Conservation (phyloP, 53 echinoderm and acorn worm genomes). For the Patiria pectinifera region DNA sequence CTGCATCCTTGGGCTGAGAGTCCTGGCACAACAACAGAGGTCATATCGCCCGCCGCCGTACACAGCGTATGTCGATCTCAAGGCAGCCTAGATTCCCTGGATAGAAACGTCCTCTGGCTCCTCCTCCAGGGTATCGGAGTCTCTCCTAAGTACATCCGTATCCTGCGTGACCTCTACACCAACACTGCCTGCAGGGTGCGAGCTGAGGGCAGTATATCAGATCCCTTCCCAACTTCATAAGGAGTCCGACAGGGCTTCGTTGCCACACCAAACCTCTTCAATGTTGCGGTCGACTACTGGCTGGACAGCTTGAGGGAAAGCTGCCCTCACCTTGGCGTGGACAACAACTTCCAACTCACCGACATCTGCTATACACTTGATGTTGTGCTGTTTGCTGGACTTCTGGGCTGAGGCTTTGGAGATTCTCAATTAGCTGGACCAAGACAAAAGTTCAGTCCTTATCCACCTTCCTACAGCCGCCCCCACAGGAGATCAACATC, state of each 20-base stretch:
- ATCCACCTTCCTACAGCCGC: background rate
- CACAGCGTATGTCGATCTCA: background rate
- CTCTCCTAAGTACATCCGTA: background rate
- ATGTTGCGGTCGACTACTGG: background rate
- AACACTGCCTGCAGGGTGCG: background rate
- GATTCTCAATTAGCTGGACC: background rate
- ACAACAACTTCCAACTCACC: too few relatives aligned
- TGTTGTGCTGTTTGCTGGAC: too few relatives aligned
- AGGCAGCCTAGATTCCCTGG: too few relatives aligned
- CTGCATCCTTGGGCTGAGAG: background rate
- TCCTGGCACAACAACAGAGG: background rate
- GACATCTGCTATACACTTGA: too few relatives aligned
- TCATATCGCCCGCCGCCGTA: background rate
- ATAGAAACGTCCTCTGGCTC: background rate
- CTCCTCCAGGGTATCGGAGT: background rate
- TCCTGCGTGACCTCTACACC: background rate
- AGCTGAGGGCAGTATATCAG: background rate
- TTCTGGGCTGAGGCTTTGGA: too few relatives aligned
- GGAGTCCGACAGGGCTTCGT: background rate
- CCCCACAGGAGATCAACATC: background rate
- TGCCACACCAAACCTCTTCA: background rate
- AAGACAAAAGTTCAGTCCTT: slow-evolving; percentile 3
- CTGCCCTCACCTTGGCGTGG: too few relatives aligned
- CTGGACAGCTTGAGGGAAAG: background rate
- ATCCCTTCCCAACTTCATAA: background rate